phyloP scores from a whole-genome alignment of 2,888 invertebrate genomes.

The Spialia ferax region DNA sequence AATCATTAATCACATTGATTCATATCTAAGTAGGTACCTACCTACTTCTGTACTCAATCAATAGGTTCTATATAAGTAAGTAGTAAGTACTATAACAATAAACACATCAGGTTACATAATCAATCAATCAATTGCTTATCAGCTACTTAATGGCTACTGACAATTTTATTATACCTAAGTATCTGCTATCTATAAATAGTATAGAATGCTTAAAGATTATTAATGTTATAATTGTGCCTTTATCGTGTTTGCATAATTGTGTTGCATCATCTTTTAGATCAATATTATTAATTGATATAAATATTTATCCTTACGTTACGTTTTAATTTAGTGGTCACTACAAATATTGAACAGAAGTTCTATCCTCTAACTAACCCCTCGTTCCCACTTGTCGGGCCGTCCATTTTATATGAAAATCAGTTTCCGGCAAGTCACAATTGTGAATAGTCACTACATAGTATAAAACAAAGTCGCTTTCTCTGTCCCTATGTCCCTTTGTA shows the following conservation, averaged over 20 bases:
- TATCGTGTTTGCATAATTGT: not conserved
- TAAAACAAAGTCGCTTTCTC: no score
- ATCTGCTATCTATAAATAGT: not conserved
- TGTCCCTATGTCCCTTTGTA: no score
- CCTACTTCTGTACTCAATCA: not conserved
- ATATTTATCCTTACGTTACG: not conserved
- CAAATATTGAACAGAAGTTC: not conserved
- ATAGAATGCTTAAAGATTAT: not conserved
- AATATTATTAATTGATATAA: no score
- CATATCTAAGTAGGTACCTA: not conserved
- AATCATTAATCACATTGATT: not conserved
- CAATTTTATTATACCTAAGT: conserved; percentile 20
- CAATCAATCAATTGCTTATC: conserved; percentile 19
- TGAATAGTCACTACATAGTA: no score
- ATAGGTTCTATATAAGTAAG: no score
- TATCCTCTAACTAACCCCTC: no score
- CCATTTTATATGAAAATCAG: no score
- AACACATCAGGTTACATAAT: conserved; percentile 12
- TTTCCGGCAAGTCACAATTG: no score
- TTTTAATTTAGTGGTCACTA: not conserved
- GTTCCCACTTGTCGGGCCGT: no score
- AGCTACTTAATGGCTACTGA: conserved; percentile 18
- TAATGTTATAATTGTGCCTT: not conserved
- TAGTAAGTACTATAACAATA: not conserved
- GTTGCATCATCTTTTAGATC: no score